These are phyloP conservation scores for Cyphomyrus discorhynchus DNA, from an alignment of 2,113 vertebrate genomes.

Conservation along the genomic window DNA sequence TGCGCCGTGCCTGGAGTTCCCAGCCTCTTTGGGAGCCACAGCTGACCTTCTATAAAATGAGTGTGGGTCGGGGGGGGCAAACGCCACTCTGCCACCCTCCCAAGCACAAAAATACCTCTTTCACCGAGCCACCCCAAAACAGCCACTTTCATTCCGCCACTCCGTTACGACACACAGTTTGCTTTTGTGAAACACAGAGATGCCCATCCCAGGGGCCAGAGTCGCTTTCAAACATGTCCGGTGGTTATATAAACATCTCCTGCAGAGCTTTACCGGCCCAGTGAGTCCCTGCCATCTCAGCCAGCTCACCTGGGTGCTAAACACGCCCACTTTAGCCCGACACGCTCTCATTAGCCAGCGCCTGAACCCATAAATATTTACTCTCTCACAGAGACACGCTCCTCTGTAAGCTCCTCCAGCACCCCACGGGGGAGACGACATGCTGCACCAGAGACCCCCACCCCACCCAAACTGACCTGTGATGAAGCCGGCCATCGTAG, in stretches of 20 bases:
- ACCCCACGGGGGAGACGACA: background rate
- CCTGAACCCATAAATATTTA: background rate
- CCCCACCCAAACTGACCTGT: constrained; percentile 65
- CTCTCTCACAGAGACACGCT: background rate
- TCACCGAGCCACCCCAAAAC: background rate
- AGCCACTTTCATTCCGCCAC: background rate
- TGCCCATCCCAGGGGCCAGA: background rate
- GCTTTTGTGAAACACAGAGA: background rate
- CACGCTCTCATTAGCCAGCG: background rate
- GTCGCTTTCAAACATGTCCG: background rate
- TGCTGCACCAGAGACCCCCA: background rate
- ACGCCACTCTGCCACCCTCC: background rate
- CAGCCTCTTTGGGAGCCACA: background rate
- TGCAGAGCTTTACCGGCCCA: background rate
- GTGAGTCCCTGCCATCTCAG: background rate
- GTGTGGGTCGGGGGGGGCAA: background rate
- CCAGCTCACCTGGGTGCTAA: background rate
- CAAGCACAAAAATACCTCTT: background rate
- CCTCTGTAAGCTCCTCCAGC: background rate
- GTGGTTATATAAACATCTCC: background rate
- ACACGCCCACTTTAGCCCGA: background rate
- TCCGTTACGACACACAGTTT: background rate
- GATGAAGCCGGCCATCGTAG: constrained; percentile 81
- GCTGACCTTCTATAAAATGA: background rate
- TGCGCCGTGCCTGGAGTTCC: background rate